Conservation (phyloP, 2,113 vertebrate species). For the Megalops atlanticus region DNA sequence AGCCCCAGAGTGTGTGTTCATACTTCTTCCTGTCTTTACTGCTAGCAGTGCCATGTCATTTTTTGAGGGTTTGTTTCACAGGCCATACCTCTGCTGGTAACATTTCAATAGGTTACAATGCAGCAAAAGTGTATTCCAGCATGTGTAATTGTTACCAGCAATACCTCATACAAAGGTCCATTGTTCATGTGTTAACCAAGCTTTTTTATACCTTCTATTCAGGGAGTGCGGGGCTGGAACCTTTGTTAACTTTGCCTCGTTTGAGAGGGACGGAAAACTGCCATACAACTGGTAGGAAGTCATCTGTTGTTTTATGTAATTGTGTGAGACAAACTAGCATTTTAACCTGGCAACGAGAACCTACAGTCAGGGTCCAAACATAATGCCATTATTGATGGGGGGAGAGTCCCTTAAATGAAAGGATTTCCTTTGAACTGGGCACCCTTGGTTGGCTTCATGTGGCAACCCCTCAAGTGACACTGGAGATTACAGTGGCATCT, state of each 20-base stretch:
- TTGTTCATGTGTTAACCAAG: background rate
- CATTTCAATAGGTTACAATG: too few relatives aligned
- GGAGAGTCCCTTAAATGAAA: background rate
- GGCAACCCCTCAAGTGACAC: background rate
- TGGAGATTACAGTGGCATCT: background rate
- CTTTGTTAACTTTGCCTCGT: slow-evolving; percentile 93
- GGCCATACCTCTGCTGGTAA: too few relatives aligned
- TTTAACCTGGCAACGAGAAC: background rate
- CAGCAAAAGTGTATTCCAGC: too few relatives aligned
- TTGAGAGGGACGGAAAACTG: slow-evolving; percentile 92
- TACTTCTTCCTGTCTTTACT: too few relatives aligned
- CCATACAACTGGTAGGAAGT: slow-evolving; percentile 92
- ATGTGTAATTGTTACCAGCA: too few relatives aligned
- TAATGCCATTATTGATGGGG: background rate
- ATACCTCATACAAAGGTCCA: background rate
- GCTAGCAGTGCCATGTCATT: too few relatives aligned
- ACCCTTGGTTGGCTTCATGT: background rate
- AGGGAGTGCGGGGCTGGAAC: slow-evolving; percentile 94
- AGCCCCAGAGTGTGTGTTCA: too few relatives aligned
- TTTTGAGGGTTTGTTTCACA: too few relatives aligned
- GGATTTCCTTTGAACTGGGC: background rate
- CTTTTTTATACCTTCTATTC: slow-evolving; percentile 41
- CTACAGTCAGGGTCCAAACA: background rate
- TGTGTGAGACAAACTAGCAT: background rate
- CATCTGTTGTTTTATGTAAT: background rate